These are phyloP conservation scores for Cheirogaleus medius DNA, from an alignment of 2,113 vertebrate genomes.

Conservation along the genomic window DNA sequence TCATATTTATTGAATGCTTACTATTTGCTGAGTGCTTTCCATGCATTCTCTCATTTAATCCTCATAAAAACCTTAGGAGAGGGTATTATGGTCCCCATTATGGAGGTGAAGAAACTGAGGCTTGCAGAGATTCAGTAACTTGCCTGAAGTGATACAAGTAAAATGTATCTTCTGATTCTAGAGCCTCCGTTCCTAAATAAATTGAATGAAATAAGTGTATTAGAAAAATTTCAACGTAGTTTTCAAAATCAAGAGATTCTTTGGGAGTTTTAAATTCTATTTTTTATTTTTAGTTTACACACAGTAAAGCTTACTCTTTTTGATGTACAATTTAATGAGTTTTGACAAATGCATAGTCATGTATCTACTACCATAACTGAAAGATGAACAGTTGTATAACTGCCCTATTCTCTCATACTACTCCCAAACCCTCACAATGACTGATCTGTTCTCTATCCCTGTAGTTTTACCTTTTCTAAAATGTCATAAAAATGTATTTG, in stretches of 20 bases:
- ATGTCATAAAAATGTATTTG: background rate
- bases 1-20: conserved; percentile 39
- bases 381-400: background rate
- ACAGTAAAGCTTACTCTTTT: conserved; percentile 2
- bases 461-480: conserved; percentile 29
- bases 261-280: background rate
- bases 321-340: background rate
- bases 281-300: background rate
- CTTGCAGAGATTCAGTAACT: background rate
- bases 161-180: background rate
- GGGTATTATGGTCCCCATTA: background rate
- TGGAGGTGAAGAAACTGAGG: conserved; percentile 17
- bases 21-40: background rate
- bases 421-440: background rate
- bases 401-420: background rate
- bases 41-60: background rate
- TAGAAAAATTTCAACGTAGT: background rate
- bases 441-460: background rate
- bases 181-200: background rate
- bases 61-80: background rate
- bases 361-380: background rate
- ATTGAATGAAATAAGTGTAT: background rate
- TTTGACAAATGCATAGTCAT: background rate
- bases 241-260: conserved; percentile 12
- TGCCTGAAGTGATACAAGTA: background rate